Evolutionary conservation across 2,113 vertebrate genomes (phyloP).

Genomic region (Microtus ochrogaster): DNA sequence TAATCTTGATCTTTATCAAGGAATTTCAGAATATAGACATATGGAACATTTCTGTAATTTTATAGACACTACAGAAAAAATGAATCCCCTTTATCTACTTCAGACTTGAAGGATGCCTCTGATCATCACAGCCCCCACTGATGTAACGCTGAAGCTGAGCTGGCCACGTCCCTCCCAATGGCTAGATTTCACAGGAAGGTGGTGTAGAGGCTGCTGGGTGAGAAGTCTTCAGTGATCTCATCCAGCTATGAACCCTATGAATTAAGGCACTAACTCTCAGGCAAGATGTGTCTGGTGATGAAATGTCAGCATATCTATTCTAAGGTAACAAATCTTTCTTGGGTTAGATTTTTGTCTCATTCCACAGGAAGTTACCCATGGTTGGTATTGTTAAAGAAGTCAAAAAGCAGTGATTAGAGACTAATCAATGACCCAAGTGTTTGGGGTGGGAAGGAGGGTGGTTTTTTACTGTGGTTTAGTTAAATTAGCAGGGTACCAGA

Average conservation of each 20-base stretch:
- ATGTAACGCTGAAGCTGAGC: not conserved
- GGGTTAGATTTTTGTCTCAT: not conserved
- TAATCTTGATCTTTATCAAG: not conserved
- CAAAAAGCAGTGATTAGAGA: not conserved
- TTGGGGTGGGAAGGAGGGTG: not conserved
- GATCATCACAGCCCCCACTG: not conserved
- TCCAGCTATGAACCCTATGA: not conserved
- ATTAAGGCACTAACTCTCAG: not conserved
- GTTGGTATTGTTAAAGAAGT: not conserved
- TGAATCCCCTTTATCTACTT: not conserved
- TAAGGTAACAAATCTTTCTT: not conserved
- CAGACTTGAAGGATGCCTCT: not conserved
- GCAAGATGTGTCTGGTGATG: not conserved
- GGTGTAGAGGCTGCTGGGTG: not conserved
- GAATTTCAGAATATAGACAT: not conserved
- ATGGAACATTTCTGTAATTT: constrained; percentile 2
- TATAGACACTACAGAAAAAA: not conserved
- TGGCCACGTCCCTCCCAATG: no score
- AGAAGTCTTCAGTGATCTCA: not conserved
- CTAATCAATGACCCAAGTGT: no score
- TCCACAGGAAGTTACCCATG: no score
- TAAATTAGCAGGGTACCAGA: not conserved
- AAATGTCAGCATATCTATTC: not conserved
- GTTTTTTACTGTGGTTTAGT: not conserved
- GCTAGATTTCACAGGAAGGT: not conserved